These are phyloP conservation scores for Campylomormyrus tamandua DNA, from an alignment of 2,113 vertebrate genomes.

Conservation along the genomic window DNA sequence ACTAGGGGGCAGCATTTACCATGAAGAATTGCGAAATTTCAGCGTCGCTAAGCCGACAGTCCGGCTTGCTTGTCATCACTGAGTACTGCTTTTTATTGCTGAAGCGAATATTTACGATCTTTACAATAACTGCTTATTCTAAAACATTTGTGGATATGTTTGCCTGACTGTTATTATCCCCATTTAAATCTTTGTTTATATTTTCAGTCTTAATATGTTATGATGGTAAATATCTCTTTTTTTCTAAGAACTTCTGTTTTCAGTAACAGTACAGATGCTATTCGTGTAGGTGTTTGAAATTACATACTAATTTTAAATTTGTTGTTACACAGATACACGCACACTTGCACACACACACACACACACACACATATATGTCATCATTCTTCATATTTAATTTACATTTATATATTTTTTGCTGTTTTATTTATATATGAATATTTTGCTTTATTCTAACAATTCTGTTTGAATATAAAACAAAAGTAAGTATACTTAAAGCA, in stretches of 20 bases:
- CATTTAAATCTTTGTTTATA: neutral
- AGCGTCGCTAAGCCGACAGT: neutral
- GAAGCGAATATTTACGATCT: neutral
- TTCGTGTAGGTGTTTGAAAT: neutral
- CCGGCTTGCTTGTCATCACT: neutral
- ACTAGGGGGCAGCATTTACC: conserved; percentile 19
- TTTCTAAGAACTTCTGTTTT: neutral
- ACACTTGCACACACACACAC: neutral
- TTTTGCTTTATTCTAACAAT: neutral
- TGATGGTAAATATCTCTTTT: neutral
- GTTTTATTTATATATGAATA: neutral
- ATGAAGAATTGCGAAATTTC: neutral
- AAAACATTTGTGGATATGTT: neutral
- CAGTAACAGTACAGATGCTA: neutral
- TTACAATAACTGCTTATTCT: neutral
- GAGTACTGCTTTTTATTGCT: neutral
- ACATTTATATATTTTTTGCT: neutral
- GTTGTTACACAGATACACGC: neutral
- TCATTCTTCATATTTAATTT: neutral
- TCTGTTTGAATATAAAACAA: neutral
- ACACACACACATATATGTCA: no score
- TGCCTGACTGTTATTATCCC: neutral
- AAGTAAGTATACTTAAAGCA: neutral
- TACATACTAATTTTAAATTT: neutral
- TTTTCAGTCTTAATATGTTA: neutral